A percentile compares a stretch with the other conserved stretches of the same genome.
These are phyloP conservation scores for Andinoacara biseriatus DNA, from an alignment of 2,113 vertebrate species.

Conservation along the genomic window DNA sequence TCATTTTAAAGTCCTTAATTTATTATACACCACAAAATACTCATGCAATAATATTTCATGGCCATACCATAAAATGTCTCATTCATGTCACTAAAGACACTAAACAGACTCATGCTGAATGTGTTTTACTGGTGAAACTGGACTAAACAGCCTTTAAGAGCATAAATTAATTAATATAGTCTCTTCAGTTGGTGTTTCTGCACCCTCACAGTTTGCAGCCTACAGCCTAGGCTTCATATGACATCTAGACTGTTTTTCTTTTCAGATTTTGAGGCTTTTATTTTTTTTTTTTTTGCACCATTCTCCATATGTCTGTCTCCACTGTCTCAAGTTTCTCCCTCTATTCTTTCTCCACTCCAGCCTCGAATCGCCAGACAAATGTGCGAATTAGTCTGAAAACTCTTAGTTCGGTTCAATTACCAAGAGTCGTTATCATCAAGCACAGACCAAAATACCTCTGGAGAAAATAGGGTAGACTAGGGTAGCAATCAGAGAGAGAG, in stretches of 20 bases:
- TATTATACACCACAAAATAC: not conserved
- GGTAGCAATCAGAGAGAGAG: not conserved
- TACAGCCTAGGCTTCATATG: not conserved
- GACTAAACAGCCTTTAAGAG: not conserved
- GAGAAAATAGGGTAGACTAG: not conserved
- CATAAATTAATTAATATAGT: not conserved
- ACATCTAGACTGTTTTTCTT: not conserved
- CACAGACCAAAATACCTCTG: constrained; percentile 11
- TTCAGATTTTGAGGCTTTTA: no score
- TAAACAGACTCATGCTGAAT: not conserved
- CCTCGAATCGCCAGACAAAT: not conserved
- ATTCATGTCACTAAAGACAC: no score
- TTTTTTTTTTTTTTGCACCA: no score
- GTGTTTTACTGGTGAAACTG: not conserved
- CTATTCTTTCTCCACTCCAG: not conserved
- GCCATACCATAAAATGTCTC: no score
- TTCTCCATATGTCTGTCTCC: not conserved
- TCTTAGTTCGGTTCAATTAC: constrained; percentile 4
- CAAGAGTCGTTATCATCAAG: not conserved
- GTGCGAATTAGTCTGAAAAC: not conserved
- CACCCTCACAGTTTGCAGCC: not conserved
- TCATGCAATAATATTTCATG: not conserved
- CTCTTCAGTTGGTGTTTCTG: not conserved
- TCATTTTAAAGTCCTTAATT: not conserved
- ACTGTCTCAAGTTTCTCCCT: not conserved